Base-by-base conservation (phyloP, 1,140 invertebrate genomes). In the Lordiphosa clarofinis region DNA sequence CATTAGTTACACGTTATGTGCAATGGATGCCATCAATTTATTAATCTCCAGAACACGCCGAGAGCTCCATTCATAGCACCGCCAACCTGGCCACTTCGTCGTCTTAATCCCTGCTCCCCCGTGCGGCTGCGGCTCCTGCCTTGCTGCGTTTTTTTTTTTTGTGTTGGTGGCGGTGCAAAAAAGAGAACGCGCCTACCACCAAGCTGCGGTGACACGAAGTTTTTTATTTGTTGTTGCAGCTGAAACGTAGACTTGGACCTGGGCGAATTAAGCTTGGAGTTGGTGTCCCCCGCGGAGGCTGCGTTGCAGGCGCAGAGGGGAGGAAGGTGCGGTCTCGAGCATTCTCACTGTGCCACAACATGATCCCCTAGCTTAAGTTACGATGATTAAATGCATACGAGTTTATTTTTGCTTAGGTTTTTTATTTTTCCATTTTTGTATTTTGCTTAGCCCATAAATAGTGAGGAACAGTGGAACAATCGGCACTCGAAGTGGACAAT, bases 21-120 rank as follows among this genome's bases (percentile, higher is more conserved):
- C 88, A 89, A 89, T 89, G 88, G 86, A 87, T 88, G 79, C 88
- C 88, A 89, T 89, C 87, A 89, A 89, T 89, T 89, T 89, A 89
- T 89, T 89, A 89, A 89, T 88, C 88, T 89, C 86, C 84, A 87
- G 84, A 88, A 88, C 82, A 88, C 79, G 82, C 82, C 73, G 82
- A 71, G 76, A 46, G 73, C 63, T 64, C 78, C 78, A 82, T 82
- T 76, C 69, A 82, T 78, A 65, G 50, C 67, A 55, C 53, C 57
- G 60, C 70, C 48, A 59, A 38, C 59, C 59, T 73, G 73, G 53
- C 58, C 75, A 81, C 76, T 78, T 53, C 36, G 69, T 75, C 72
- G 64, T 63, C 78, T 82, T 82, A 84, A 82, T 82, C 73, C 78
- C 62, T 46, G 43, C 64, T 38, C 46, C 46, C 39, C 19, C 38